These are phyloP conservation scores for Herminia tarsipennalis DNA, from an alignment of 2,888 invertebrate species.

Conservation along the genomic window DNA sequence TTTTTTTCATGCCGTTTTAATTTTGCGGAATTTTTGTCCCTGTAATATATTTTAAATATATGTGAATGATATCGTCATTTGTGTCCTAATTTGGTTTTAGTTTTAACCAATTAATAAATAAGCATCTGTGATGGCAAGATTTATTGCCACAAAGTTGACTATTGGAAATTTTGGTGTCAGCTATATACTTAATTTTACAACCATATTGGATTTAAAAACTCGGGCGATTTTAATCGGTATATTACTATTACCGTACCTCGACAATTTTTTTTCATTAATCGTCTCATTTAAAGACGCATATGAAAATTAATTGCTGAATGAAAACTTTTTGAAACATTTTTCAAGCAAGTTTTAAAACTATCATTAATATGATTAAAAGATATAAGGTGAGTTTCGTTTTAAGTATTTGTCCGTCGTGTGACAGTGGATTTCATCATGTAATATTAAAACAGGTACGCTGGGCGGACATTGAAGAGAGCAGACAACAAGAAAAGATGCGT, in stretches of 20 bases:
- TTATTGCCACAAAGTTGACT: background rate
- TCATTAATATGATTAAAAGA: constrained; percentile 1
- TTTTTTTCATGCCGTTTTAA: background rate
- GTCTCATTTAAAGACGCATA: background rate
- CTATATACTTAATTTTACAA: constrained; percentile 44
- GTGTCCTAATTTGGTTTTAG: background rate
- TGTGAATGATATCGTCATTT: background rate
- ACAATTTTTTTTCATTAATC: background rate
- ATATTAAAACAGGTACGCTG: constrained; percentile 94
- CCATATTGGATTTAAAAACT: constrained; percentile 37
- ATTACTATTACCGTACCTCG: background rate
- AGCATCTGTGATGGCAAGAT: no score
- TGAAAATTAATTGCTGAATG: background rate
- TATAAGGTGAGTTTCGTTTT: constrained; percentile 52
- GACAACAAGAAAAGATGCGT: constrained; percentile 96
- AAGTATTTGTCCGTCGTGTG: constrained; percentile 32
- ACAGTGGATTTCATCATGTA: constrained; percentile 66
- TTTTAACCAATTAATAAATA: background rate
- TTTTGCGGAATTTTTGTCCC: background rate
- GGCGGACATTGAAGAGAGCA: constrained; percentile 98
- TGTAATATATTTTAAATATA: background rate
- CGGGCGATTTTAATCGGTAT: constrained; percentile 7
- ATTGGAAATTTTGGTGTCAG: background rate
- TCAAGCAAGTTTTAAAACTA: background rate
- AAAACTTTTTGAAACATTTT: background rate